Conservation (phyloP, 2,797 vertebrate genomes). For the Tadarida brasiliensis region DNA sequence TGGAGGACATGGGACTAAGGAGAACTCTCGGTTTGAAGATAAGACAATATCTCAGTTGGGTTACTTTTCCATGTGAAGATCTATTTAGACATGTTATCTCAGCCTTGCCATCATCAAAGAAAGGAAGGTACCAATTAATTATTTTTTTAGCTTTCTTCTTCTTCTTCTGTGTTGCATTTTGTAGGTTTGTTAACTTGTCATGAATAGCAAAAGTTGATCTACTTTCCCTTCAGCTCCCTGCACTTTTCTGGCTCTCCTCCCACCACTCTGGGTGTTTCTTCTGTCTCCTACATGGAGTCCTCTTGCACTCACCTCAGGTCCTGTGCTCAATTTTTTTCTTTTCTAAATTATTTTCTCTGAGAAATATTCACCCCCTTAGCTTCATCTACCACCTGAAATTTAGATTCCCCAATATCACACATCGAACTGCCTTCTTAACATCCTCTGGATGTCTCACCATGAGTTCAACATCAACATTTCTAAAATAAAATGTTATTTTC, state of each 20-base stretch:
- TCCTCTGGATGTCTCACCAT: neutral
- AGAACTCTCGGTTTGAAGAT: neutral
- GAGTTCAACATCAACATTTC: neutral
- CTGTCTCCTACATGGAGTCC: neutral
- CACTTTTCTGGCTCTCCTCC: neutral
- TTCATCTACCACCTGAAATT: neutral
- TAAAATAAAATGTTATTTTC: slow-evolving; percentile 8
- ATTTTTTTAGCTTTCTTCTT: slow-evolving; percentile 5
- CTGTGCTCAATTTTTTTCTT: neutral
- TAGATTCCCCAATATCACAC: neutral
- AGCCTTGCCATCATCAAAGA: neutral
- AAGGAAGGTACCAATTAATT: neutral
- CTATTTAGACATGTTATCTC: neutral
- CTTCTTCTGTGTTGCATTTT: neutral
- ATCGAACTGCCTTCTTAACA: neutral
- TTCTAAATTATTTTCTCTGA: neutral
- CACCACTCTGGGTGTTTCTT: neutral
- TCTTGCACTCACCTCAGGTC: neutral
- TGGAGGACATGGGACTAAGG: neutral
- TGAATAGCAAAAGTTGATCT: neutral
- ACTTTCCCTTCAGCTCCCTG: neutral
- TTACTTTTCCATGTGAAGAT: neutral
- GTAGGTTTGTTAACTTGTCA: neutral
- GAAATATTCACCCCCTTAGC: neutral
- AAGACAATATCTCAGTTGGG: neutral